Conservation (phyloP, 1,140 invertebrate genomes). For the Anoplophora glabripennis region DNA sequence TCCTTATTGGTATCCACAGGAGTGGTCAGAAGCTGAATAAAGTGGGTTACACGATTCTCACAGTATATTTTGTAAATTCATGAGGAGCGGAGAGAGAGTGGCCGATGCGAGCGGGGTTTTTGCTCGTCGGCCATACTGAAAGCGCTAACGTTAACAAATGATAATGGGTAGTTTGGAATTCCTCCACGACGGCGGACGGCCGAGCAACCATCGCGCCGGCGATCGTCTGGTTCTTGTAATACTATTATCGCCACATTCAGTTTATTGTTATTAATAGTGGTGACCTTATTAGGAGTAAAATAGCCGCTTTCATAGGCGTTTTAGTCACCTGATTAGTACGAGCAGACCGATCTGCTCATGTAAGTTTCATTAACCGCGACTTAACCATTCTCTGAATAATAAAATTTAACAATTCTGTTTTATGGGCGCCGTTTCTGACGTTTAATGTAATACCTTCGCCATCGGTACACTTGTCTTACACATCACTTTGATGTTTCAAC, state of each 20-base stretch:
- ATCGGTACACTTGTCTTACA: conserved; percentile 40
- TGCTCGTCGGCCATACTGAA: conserved; percentile 26
- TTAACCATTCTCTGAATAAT: conserved; percentile 37
- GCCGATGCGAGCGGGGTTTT: conserved; percentile 11
- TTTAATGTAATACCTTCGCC: conserved; percentile 30
- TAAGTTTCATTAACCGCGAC: conserved; percentile 38
- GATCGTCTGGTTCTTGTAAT: conserved; percentile 40
- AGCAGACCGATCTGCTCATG: conserved; percentile 22
- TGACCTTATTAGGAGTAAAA: conserved; percentile 45
- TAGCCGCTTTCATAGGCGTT: conserved; percentile 39
- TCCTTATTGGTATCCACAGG: too few relatives aligned
- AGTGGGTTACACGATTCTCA: background rate
- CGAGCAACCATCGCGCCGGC: conserved; percentile 23
- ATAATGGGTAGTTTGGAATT: conserved; percentile 46
- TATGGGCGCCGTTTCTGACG: conserved; percentile 31
- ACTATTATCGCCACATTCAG: conserved; percentile 49
- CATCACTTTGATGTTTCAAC: conserved; percentile 36
- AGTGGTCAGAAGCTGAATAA: too few relatives aligned
- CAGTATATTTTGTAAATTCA: conserved; percentile 15
- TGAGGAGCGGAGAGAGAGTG: conserved; percentile 2
- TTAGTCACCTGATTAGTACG: conserved; percentile 46
- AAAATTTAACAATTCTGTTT: conserved; percentile 42
- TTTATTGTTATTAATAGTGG: conserved; percentile 52
- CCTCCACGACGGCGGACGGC: conserved; percentile 32
- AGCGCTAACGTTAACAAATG: conserved; percentile 42